Percentiles rank a stretch among this genome's conserved stretches.
These are phyloP conservation scores for Peromyscus leucopus DNA, from an alignment of 2,113 vertebrate species.

Conservation along the genomic window DNA sequence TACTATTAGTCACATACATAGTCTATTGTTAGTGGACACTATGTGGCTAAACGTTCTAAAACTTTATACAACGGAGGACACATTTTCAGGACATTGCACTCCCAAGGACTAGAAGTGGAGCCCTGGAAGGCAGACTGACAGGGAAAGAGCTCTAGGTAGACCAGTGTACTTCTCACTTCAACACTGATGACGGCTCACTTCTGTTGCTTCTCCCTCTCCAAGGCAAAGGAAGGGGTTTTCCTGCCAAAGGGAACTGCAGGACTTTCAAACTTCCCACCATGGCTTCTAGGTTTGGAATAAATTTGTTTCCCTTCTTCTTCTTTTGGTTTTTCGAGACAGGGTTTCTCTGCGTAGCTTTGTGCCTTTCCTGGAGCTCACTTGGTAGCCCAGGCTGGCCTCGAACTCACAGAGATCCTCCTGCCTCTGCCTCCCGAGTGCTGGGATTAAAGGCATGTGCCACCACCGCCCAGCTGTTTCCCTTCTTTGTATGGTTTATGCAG, in stretches of 20 bases:
- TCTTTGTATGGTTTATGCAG: background rate
- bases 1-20: background rate
- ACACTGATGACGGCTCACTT: background rate
- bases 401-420: too few relatives aligned
- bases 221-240: background rate
- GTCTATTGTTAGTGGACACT: background rate
- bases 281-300: background rate
- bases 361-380: too few relatives aligned
- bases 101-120: background rate
- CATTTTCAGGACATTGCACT: background rate
- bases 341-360: too few relatives aligned
- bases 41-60: background rate
- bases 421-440: too few relatives aligned
- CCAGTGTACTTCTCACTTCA: background rate
- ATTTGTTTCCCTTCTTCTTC: background rate
- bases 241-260: background rate
- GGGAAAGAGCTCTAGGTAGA: background rate
- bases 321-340: too few relatives aligned
- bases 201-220: background rate
- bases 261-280: background rate
- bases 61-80: conserved; percentile 24
- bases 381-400: too few relatives aligned
- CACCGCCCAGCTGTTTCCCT: background rate
- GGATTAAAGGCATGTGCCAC: too few relatives aligned
- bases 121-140: background rate